Conservation (phyloP, 2,888 invertebrate genomes). For the Stictocephala bisonia region DNA sequence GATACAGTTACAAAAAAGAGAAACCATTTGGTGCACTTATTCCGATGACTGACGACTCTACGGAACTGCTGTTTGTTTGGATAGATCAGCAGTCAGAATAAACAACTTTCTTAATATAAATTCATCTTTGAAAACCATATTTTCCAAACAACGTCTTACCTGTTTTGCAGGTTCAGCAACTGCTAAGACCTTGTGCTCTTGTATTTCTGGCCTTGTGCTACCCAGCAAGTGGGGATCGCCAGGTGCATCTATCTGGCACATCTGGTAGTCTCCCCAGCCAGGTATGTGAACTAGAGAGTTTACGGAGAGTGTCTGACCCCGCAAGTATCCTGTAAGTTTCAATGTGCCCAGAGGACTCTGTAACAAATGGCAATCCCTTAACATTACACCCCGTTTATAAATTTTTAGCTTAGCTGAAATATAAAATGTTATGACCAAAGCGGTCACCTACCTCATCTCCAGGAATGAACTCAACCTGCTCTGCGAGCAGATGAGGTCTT, state of each 20-base stretch:
- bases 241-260: slow-evolving; percentile 80
- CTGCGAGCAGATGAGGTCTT: slow-evolving; percentile 86
- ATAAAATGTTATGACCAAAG: slow-evolving; percentile 57
- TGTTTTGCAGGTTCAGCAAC: slow-evolving; percentile 75
- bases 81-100: too few species aligned
- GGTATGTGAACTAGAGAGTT: slow-evolving; percentile 92
- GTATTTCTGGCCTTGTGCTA: slow-evolving; percentile 26
- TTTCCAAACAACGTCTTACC: too few species aligned
- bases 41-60: too few species aligned
- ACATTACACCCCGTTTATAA: not conserved
- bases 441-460: slow-evolving; percentile 63
- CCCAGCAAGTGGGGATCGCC: slow-evolving; percentile 75
- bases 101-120: too few species aligned
- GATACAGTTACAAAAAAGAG: too few species aligned
- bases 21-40: too few species aligned
- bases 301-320: slow-evolving; percentile 85
- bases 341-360: slow-evolving; percentile 71
- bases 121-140: too few species aligned
- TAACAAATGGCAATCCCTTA: slow-evolving; percentile 21
- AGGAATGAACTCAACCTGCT: slow-evolving; percentile 76
- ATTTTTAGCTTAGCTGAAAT: not conserved
- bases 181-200: slow-evolving; percentile 67
- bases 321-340: slow-evolving; percentile 87
- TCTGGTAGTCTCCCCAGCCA: slow-evolving; percentile 94
- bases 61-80: too few species aligned